phyloP scores from a whole-genome alignment of 1,140 invertebrate species.

The Listronotus bonariensis region DNA sequence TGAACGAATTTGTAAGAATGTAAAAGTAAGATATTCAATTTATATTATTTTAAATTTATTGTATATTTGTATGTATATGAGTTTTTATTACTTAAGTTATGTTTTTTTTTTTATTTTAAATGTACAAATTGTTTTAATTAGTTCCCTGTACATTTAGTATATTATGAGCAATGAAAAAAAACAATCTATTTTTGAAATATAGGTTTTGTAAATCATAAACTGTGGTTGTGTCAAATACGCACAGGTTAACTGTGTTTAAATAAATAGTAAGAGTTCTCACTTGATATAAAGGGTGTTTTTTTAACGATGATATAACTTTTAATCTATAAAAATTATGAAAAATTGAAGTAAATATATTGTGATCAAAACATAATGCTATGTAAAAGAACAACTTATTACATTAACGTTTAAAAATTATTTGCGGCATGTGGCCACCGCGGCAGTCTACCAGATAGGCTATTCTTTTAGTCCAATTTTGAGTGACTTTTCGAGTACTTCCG shows the following conservation, averaged over 20 bases:
- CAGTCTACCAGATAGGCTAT: no score
- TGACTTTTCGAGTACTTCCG: no score
- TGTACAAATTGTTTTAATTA: conserved; percentile 14
- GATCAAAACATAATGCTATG: no score
- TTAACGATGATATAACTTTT: no score
- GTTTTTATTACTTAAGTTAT: conserved; percentile 5
- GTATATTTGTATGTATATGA: conserved; percentile 2
- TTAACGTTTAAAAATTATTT: no score
- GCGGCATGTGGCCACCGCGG: no score
- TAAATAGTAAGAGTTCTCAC: conserved; percentile 17
- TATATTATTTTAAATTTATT: conserved; percentile 8
- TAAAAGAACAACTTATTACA: no score
- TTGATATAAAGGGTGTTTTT: no score
- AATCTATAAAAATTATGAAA: no score
- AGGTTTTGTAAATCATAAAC: conserved; percentile 44
- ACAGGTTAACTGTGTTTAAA: conserved; percentile 36
- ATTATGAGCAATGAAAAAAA: conserved; percentile 27
- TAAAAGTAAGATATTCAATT: conserved; percentile 4
- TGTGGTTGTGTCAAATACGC: conserved; percentile 45
- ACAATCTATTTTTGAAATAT: conserved; percentile 47
- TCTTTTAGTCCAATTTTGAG: no score
- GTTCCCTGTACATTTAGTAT: conserved; percentile 15
- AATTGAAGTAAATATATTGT: no score
- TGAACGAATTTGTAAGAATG: conserved; percentile 13
- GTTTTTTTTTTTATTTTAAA: conserved; percentile 10